Evolutionary conservation across 1,140 invertebrate species (phyloP).

Genomic region (Cecropterus lyciades): DNA sequence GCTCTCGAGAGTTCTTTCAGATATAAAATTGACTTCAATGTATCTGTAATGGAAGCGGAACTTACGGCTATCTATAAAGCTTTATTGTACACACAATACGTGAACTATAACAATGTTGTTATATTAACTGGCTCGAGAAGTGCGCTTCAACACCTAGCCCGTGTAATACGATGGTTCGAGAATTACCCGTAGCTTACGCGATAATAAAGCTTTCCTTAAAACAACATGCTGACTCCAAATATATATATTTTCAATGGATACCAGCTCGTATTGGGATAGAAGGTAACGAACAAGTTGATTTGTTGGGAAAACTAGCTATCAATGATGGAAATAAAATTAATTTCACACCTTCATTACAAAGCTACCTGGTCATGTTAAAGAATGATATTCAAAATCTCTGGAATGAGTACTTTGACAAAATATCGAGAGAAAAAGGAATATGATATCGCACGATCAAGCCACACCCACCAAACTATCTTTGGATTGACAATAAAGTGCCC

Average conservation of each 20-base stretch:
- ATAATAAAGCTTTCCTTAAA: conserved; percentile 21
- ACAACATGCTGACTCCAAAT: conserved; percentile 13
- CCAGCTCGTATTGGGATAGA: conserved; percentile 30
- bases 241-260: conserved; percentile 32
- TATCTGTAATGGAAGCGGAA: conserved; percentile 33
- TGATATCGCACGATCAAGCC: too few relatives aligned
- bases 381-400: background rate
- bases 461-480: too few relatives aligned
- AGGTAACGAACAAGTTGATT: conserved; percentile 30
- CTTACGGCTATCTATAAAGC: conserved; percentile 29
- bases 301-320: conserved; percentile 22
- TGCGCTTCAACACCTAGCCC: conserved; percentile 43
- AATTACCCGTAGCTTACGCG: conserved; percentile 39
- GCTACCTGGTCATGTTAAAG: conserved; percentile 5
- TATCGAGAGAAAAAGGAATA: too few relatives aligned
- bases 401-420: background rate
- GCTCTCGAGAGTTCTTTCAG: too few relatives aligned
- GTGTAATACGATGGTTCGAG: conserved; percentile 42
- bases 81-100: conserved; percentile 19
- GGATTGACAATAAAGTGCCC: too few relatives aligned
- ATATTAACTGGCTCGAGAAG: conserved; percentile 44
- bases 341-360: conserved; percentile 10
- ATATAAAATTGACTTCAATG: too few relatives aligned
- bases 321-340: too few relatives aligned
- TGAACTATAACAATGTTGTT: conserved; percentile 34